These are phyloP conservation scores for Rhabditoides inermis DNA, from an alignment of 2,888 invertebrate genomes.

Conservation along the genomic window DNA sequence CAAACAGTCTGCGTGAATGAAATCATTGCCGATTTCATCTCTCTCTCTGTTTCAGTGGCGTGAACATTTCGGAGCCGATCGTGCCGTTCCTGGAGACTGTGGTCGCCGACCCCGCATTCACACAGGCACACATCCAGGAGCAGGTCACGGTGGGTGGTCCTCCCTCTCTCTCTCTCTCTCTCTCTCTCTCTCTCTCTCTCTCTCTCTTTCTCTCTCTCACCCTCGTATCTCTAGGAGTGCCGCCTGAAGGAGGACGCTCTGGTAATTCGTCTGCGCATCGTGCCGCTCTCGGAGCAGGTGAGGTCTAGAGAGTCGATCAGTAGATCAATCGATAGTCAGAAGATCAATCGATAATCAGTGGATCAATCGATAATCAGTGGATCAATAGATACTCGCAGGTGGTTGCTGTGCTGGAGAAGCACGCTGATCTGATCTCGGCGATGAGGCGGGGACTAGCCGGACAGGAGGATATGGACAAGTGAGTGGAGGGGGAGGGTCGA, in stretches of 20 bases:
- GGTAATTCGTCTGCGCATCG: conserved; percentile 36
- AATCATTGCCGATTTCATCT: no score
- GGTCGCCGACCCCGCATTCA: conserved; percentile 55
- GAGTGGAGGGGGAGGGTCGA: conserved; percentile 11
- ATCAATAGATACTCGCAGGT: no score
- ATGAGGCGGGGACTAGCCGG: conserved; percentile 24
- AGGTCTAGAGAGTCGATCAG: no score
- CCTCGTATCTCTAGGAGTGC: conserved; percentile 30
- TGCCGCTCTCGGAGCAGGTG: conserved; percentile 33
- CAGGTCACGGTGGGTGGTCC: conserved; percentile 35
- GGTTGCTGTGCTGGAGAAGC: conserved; percentile 33
- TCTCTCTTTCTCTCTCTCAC: neutral
- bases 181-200: neutral
- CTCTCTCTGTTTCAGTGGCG: conserved; percentile 65
- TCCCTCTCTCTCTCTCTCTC: neutral
- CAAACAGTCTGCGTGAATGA: no score
- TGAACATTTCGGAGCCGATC: conserved; percentile 77
- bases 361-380: no score
- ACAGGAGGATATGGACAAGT: conserved; percentile 5
- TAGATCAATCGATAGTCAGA: no score
- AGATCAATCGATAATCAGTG: no score
- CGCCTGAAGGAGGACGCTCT: conserved; percentile 28
- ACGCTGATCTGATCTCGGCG: conserved; percentile 17
- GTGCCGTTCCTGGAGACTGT: conserved; percentile 92
- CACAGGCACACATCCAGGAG: conserved; percentile 29